phyloP scores from a whole-genome alignment of 2,888 invertebrate species.

The Drosophila anomelani region DNA sequence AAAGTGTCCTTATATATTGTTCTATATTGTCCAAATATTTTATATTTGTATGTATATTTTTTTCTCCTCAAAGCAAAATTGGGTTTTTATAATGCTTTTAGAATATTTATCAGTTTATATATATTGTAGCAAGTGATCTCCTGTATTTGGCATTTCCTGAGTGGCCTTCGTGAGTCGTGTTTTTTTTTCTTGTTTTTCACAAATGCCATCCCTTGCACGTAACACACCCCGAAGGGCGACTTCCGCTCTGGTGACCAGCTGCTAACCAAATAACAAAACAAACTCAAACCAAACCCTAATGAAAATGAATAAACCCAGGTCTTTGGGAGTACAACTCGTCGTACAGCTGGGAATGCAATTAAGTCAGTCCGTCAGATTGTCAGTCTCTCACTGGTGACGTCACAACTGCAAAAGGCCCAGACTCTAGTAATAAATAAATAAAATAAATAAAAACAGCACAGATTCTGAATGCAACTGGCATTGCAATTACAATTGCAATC shows the following conservation, averaged over 20 bases:
- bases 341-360: conserved; percentile 61
- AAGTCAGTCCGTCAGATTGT: conserved; percentile 1
- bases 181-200: no score
- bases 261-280: conserved; percentile 26
- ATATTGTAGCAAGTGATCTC: neutral
- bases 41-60: no score
- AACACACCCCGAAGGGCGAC: conserved; percentile 37
- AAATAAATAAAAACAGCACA: neutral
- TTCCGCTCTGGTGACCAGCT: conserved; percentile 44
- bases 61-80: no score
- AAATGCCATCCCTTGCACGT: conserved; percentile 19
- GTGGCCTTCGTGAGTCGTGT: conserved; percentile 4
- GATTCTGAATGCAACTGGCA: conserved; percentile 23
- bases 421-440: conserved; percentile 3
- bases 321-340: conserved; percentile 32
- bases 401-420: conserved; percentile 14
- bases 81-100: neutral
- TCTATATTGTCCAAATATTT: neutral
- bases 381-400: conserved; percentile 13
- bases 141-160: neutral
- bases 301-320: conserved; percentile 19
- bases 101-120: neutral
- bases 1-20: neutral
- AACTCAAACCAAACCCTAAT: conserved; percentile 29
- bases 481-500: conserved; percentile 17